Conservation (phyloP, 2,888 invertebrate genomes). For the Brachypterus glaber region DNA sequence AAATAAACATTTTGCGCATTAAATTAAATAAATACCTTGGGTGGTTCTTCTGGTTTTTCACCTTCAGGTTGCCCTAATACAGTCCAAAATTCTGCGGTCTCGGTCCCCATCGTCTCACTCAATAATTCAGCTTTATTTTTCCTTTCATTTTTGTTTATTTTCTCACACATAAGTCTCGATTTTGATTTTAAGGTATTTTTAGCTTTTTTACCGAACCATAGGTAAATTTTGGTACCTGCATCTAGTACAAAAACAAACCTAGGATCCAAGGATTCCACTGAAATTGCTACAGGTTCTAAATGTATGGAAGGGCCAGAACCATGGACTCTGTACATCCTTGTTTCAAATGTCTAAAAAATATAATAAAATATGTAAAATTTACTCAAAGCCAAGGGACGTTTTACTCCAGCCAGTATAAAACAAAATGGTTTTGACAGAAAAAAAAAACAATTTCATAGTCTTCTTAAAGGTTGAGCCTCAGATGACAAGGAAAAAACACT, state of each 20-base stretch:
- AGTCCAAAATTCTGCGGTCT: slow-evolving; percentile 78
- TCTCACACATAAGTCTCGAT: slow-evolving; percentile 86
- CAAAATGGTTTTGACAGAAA: too few relatives aligned
- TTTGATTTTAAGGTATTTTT: slow-evolving; percentile 86
- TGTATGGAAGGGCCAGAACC: slow-evolving; percentile 80
- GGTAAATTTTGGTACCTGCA: slow-evolving; percentile 70
- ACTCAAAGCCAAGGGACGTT: too few relatives aligned
- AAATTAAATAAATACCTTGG: slow-evolving; percentile 34
- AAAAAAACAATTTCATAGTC: too few relatives aligned
- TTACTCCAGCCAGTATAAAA: too few relatives aligned
- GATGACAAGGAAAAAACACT: too few relatives aligned
- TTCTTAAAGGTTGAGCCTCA: too few relatives aligned
- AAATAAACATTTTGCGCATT: not conserved
- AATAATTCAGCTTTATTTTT: slow-evolving; percentile 90
- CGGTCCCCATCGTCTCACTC: slow-evolving; percentile 72
- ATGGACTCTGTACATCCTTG: slow-evolving; percentile 80
- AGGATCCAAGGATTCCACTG: slow-evolving; percentile 70
- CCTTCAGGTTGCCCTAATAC: slow-evolving; percentile 53
- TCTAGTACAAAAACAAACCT: slow-evolving; percentile 89
- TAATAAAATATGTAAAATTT: not conserved
- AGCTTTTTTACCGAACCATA: slow-evolving; percentile 84
- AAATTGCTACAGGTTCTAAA: slow-evolving; percentile 75
- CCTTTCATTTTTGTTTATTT: slow-evolving; percentile 96
- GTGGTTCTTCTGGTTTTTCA: slow-evolving; percentile 41
- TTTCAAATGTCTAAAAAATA: slow-evolving; percentile 60